Percentiles rank a stretch among this genome's conserved stretches.
Conservation (phyloP, 2,113 vertebrate species). For the Saccopteryx leptura region DNA sequence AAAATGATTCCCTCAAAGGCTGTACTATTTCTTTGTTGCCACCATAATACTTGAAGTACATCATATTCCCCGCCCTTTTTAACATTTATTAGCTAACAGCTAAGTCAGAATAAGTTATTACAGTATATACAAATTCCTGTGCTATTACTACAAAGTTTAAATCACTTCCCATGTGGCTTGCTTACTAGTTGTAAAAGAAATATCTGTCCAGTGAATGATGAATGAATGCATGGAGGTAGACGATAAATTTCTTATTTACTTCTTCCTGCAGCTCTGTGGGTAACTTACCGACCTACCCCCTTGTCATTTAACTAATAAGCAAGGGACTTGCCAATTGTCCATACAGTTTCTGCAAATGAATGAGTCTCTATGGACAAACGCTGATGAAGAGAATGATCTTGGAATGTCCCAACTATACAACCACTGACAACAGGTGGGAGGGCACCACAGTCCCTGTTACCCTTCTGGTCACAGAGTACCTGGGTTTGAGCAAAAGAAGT, state of each 20-base stretch:
- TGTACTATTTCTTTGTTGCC: not conserved
- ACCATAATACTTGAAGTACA: not conserved
- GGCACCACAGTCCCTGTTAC: not conserved
- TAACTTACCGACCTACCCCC: not conserved
- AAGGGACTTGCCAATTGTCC: not conserved
- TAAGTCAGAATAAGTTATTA: not conserved
- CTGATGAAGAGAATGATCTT: not conserved
- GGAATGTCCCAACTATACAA: not conserved
- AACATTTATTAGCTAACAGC: conserved; percentile 20
- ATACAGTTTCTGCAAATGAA: not conserved
- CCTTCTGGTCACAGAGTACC: not conserved
- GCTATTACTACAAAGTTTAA: not conserved
- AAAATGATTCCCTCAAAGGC: conserved; percentile 20
- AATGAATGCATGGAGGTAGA: not conserved
- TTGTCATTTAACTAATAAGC: not conserved
- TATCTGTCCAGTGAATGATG: not conserved
- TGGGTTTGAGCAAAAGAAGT: not conserved
- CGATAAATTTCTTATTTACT: not conserved
- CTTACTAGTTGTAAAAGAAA: not conserved
- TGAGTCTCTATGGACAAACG: not conserved
- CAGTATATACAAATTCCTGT: not conserved
- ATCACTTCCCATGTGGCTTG: not conserved
- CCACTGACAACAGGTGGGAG: not conserved
- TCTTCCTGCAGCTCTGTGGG: not conserved
- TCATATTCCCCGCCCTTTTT: not conserved